Percentiles rank a stretch among this genome's conserved stretches.
These are phyloP conservation scores for Drosophila tropicalis DNA, from an alignment of 1,140 invertebrate species.

Conservation along the genomic window DNA sequence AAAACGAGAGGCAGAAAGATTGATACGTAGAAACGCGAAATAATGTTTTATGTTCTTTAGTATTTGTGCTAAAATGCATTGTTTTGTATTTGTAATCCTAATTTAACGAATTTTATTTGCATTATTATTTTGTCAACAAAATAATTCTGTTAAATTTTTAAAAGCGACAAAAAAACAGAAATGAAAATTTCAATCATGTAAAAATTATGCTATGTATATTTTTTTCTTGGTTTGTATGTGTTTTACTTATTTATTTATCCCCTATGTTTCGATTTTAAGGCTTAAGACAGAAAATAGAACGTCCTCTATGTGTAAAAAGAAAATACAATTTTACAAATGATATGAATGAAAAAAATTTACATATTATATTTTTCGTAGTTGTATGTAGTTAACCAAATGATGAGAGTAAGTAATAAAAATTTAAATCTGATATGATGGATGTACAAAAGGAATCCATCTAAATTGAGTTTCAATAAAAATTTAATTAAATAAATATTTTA, in stretches of 20 bases:
- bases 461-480: slow-evolving; percentile 59
- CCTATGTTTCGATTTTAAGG: slow-evolving; percentile 37
- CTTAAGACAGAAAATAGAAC: slow-evolving; percentile 51
- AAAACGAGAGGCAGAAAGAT: background rate
- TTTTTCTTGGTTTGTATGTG: background rate
- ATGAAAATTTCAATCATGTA: slow-evolving; percentile 39
- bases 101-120: slow-evolving; percentile 57
- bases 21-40: slow-evolving; percentile 45
- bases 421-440: background rate
- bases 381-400: slow-evolving; percentile 41
- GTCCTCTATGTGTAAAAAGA: slow-evolving; percentile 40
- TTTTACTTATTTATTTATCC: slow-evolving; percentile 38
- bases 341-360: slow-evolving; percentile 21
- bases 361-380: slow-evolving; percentile 47
- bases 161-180: slow-evolving; percentile 23
- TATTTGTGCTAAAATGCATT: slow-evolving; percentile 65
- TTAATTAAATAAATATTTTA: slow-evolving; percentile 57
- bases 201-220: slow-evolving; percentile 42
- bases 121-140: slow-evolving; percentile 69
- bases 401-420: slow-evolving; percentile 41
- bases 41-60: slow-evolving; percentile 68
- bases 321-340: slow-evolving; percentile 57
- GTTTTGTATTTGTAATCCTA: slow-evolving; percentile 48
- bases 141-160: slow-evolving; percentile 71
- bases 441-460: slow-evolving; percentile 32